A percentile compares a stretch with the other conserved stretches of the same genome.
Evolutionary conservation across 2,888 invertebrate genomes (phyloP).

Genomic region (Chaitophorus viminalis): DNA sequence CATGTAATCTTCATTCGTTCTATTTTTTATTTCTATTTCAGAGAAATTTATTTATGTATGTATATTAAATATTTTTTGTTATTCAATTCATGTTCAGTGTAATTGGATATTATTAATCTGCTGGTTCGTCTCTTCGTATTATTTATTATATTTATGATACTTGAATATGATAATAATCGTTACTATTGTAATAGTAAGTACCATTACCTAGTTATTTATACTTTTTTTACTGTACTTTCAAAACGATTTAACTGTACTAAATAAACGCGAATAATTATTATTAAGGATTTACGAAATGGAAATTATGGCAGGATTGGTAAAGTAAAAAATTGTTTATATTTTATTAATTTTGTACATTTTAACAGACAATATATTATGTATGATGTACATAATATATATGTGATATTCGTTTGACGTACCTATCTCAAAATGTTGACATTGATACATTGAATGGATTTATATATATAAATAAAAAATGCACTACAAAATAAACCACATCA

Average conservation of each 20-base stretch:
- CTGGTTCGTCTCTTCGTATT: neutral
- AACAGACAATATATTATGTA: neutral
- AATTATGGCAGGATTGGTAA: neutral
- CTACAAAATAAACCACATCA: neutral
- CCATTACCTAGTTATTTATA: neutral
- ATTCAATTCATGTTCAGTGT: neutral
- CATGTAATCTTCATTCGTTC: neutral
- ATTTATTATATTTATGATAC: neutral
- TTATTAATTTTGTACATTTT: too few species aligned
- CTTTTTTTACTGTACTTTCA: too few species aligned
- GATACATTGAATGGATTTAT: neutral
- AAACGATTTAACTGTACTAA: neutral
- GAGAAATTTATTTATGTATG: neutral
- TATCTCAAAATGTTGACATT: neutral
- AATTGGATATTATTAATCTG: neutral
- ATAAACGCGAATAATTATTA: neutral
- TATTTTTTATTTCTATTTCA: neutral
- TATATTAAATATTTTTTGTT: neutral
- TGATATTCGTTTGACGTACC: slow-evolving; percentile 1
- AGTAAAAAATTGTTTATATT: neutral
- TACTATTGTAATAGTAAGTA: neutral
- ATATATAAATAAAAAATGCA: neutral
- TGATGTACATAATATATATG: neutral
- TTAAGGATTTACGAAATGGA: neutral
- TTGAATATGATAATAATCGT: neutral